These are phyloP conservation scores for Homarus americanus DNA, from an alignment of 1,140 invertebrate species.

Conservation along the genomic window DNA sequence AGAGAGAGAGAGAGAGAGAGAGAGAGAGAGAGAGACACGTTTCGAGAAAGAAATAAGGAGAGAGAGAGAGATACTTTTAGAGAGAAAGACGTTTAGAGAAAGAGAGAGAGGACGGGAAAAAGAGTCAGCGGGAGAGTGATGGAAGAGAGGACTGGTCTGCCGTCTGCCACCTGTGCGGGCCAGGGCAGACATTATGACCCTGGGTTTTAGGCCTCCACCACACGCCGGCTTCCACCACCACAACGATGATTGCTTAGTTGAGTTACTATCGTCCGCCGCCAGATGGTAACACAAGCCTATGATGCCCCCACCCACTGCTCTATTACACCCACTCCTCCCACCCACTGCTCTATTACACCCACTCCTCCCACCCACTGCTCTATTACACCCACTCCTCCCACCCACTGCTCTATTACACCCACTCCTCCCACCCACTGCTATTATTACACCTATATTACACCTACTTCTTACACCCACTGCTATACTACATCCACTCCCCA, in stretches of 20 bases:
- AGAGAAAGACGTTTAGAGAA: not conserved
- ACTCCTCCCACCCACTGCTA: too few species aligned
- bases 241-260: conserved; percentile 16
- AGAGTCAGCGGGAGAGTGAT: not conserved
- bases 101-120: not conserved
- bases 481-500: too few species aligned
- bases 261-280: too few species aligned
- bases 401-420: too few species aligned
- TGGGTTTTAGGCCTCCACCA: not conserved
- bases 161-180: conserved; percentile 33
- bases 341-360: too few species aligned
- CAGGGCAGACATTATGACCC: not conserved
- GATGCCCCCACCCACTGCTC: too few species aligned
- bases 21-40: not conserved
- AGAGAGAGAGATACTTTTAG: not conserved
- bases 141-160: conserved; percentile 9
- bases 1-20: not conserved
- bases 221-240: not conserved
- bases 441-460: too few species aligned
- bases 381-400: too few species aligned
- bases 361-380: too few species aligned
- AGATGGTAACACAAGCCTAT: too few species aligned
- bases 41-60: not conserved
- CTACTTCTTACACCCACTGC: too few species aligned
- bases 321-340: too few species aligned